Percentiles rank a stretch among this genome's conserved stretches.
Conservation (phyloP, 1,140 invertebrate genomes). For the Cyphomyrmex costatus region DNA sequence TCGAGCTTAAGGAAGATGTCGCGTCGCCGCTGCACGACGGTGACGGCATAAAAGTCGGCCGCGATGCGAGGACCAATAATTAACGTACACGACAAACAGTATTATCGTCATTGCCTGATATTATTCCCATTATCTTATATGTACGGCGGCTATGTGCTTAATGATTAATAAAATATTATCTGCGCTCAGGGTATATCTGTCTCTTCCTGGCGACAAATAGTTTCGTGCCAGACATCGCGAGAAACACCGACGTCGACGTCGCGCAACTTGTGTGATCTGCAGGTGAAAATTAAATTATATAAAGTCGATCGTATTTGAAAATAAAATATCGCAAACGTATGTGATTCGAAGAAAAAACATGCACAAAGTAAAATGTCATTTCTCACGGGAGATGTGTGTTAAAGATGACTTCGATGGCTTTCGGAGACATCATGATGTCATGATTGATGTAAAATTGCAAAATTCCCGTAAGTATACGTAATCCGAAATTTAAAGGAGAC, state of each 20-base stretch:
- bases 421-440: not conserved
- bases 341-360: not conserved
- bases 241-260: conserved; percentile 46
- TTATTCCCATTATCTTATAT: conserved; percentile 83
- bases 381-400: not conserved
- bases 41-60: not conserved
- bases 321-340: not conserved
- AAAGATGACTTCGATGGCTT: not conserved
- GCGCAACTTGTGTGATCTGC: not conserved
- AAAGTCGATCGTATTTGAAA: not conserved
- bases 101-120: conserved; percentile 83
- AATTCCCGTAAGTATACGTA: not conserved
- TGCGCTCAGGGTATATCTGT: conserved; percentile 76
- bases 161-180: conserved; percentile 84
- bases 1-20: not conserved
- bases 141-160: conserved; percentile 81
- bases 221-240: conserved; percentile 77
- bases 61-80: conserved; percentile 76
- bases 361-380: not conserved
- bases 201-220: conserved; percentile 79
- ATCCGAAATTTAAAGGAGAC: not conserved
- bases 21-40: conserved; percentile 13
- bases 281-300: conserved; percentile 5
- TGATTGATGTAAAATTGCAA: not conserved
- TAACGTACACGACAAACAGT: conserved; percentile 78